Conservation (phyloP, 2,888 invertebrate species). For the Tipula unca region DNA sequence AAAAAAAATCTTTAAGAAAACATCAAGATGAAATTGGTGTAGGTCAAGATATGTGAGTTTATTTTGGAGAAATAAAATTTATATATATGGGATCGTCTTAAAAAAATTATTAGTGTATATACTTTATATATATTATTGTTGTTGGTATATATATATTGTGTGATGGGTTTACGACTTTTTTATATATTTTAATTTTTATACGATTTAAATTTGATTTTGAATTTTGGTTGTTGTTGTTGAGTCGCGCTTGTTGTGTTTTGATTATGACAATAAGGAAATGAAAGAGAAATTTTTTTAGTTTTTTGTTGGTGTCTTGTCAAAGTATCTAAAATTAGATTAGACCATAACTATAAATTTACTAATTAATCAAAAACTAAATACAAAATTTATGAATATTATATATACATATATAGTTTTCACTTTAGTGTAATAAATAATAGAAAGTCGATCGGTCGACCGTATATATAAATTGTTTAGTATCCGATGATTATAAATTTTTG, state of each 20-base stretch:
- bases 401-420: neutral
- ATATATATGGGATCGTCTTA: constrained; percentile 1
- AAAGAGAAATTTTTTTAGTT: neutral
- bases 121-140: neutral
- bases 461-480: neutral
- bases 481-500: neutral
- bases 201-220: neutral
- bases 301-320: neutral
- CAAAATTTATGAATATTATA: neutral
- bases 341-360: neutral
- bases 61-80: neutral
- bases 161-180: neutral
- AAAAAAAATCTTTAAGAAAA: neutral
- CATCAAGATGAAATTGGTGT: constrained; percentile 15
- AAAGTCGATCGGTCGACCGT: neutral
- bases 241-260: neutral
- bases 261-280: neutral
- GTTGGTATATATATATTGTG: neutral
- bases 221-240: neutral
- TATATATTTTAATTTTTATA: constrained; percentile 8
- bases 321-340: neutral
- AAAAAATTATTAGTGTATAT: neutral
- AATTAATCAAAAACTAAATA: neutral
- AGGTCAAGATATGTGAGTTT: constrained; percentile 14
- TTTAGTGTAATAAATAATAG: neutral